Conservation (phyloP, 2,888 invertebrate species). For the Tetropium fuscum region DNA sequence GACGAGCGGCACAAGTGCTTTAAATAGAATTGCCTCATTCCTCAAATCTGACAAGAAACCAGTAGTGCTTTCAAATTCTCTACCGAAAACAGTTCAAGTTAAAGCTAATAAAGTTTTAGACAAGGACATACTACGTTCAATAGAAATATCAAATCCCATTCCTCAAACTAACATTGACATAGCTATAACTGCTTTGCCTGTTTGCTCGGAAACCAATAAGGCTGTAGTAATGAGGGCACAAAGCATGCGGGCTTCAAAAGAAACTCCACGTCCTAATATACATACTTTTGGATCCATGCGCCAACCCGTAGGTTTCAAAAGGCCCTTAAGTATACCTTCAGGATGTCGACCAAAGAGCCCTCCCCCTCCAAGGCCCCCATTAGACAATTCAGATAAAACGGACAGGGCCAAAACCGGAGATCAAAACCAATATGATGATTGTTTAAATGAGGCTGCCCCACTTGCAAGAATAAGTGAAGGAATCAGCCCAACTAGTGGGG, state of each 20-base stretch:
- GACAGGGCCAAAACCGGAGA: constrained; percentile 51
- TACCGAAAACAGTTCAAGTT: constrained; percentile 71
- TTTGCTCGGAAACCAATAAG: constrained; percentile 69
- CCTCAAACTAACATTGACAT: constrained; percentile 76
- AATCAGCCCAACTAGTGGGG: constrained; percentile 69
- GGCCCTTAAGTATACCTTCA: constrained; percentile 81
- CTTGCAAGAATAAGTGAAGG: constrained; percentile 74
- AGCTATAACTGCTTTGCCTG: constrained; percentile 72
- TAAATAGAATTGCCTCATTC: constrained; percentile 83
- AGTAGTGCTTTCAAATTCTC: constrained; percentile 68
- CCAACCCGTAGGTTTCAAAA: constrained; percentile 72
- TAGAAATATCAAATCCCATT: constrained; percentile 89
- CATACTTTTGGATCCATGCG: constrained; percentile 89
- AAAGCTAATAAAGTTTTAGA: constrained; percentile 77
- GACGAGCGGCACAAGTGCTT: constrained; percentile 65
- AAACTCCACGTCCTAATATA: constrained; percentile 69
- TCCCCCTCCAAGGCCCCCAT: constrained; percentile 78
- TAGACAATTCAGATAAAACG: constrained; percentile 67
- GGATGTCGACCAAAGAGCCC: constrained; percentile 79
- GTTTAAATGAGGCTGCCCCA: constrained; percentile 75
- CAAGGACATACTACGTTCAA: constrained; percentile 77
- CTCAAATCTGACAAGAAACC: constrained; percentile 73
- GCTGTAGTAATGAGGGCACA: constrained; percentile 82
- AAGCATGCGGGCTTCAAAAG: constrained; percentile 78
- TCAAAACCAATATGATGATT: constrained; percentile 79